Percentiles rank a stretch among this genome's conserved stretches.
Conservation (phyloP, 2,888 invertebrate genomes). For the Monochamus alternatus region DNA sequence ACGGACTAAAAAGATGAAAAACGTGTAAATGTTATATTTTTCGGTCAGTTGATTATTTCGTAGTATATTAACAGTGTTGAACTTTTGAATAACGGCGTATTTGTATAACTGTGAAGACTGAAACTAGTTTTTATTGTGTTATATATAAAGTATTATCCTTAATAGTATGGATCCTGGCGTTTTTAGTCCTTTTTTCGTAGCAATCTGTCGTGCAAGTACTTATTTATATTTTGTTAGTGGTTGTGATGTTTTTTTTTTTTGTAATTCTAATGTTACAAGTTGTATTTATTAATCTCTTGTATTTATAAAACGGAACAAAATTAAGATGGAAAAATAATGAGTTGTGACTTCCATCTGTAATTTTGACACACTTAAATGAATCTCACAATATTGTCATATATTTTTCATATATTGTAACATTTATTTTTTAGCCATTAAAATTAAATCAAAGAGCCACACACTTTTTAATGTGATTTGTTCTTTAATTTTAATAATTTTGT, state of each 20-base stretch:
- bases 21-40: constrained; percentile 70
- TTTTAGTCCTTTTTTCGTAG: constrained; percentile 57
- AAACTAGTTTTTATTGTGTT: constrained; percentile 70
- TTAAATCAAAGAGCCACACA: too few relatives aligned
- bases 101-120: constrained; percentile 71
- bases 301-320: constrained; percentile 1
- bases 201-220: constrained; percentile 45
- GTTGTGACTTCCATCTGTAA: too few relatives aligned
- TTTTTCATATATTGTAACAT: too few relatives aligned
- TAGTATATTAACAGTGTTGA: constrained; percentile 68
- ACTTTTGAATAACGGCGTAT: constrained; percentile 66
- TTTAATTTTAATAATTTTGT: too few relatives aligned
- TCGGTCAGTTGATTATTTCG: constrained; percentile 69
- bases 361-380: too few relatives aligned
- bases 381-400: too few relatives aligned
- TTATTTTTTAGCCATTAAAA: too few relatives aligned
- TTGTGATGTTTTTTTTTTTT: constrained; percentile 49
- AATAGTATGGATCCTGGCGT: constrained; percentile 65
- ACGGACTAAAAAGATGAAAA: constrained; percentile 59
- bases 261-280: constrained; percentile 28
- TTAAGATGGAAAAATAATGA: background rate
- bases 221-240: constrained; percentile 49
- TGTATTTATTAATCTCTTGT: constrained; percentile 27
- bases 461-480: too few relatives aligned
- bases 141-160: constrained; percentile 67